These are phyloP conservation scores for Mesorhabditis sp. DNA, from an alignment of 2,888 invertebrate species.

Conservation along the genomic window DNA sequence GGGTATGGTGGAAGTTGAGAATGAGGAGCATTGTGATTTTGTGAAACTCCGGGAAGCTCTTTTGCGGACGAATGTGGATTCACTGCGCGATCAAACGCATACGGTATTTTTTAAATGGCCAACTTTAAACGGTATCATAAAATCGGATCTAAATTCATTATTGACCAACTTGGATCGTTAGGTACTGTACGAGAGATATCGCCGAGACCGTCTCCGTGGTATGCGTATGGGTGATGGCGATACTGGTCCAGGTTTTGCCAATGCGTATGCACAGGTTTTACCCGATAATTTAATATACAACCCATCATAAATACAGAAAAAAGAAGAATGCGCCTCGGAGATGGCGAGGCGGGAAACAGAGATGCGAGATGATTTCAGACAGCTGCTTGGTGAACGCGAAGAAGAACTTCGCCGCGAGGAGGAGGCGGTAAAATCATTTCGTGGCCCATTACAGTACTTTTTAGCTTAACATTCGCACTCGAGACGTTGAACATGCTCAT, in stretches of 20 bases:
- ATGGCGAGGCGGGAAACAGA: slow-evolving; percentile 76
- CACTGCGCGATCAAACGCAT: slow-evolving; percentile 90
- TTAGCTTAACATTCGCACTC: neutral
- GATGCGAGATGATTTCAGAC: slow-evolving; percentile 96
- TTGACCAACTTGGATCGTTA: neutral
- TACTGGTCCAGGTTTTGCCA: slow-evolving; percentile 52
- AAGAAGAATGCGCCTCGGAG: neutral
- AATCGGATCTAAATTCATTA: neutral
- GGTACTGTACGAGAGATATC: slow-evolving; percentile 87
- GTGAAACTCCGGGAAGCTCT: slow-evolving; percentile 97
- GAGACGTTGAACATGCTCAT: neutral
- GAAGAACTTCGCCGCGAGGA: slow-evolving; percentile 67
- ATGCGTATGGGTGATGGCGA: slow-evolving; percentile 59
- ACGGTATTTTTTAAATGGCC: slow-evolving; percentile 63
- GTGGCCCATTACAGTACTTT: neutral
- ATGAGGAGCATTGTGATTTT: slow-evolving; percentile 98
- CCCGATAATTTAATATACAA: neutral
- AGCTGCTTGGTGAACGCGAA: slow-evolving; percentile 93
- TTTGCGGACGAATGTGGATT: slow-evolving; percentile 96
- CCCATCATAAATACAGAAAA: neutral
- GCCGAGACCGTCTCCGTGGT: slow-evolving; percentile 63
- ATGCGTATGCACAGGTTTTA: slow-evolving; percentile 39
- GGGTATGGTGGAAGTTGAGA: slow-evolving; percentile 98
- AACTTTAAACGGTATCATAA: no score
- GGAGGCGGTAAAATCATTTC: slow-evolving; percentile 33